Evolutionary conservation across 2,113 vertebrate species (phyloP).

Genomic region (Oryzias javanicus): DNA sequence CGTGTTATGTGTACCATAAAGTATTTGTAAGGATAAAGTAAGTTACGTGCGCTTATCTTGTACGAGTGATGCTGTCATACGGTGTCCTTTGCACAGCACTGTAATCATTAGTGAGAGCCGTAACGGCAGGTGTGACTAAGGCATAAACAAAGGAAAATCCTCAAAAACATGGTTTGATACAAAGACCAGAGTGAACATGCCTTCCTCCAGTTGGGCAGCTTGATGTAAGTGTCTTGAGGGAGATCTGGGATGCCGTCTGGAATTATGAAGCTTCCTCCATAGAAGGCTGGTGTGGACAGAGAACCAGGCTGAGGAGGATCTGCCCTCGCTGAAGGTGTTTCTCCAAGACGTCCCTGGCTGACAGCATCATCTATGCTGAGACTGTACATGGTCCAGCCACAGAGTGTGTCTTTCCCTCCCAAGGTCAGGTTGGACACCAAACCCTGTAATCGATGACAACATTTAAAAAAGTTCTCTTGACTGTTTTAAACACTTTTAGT

Average conservation of each 20-base stretch:
- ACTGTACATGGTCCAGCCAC: slow-evolving; percentile 85
- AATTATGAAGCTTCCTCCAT: slow-evolving; percentile 83
- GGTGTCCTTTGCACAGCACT: too few species aligned
- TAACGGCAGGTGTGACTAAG: too few species aligned
- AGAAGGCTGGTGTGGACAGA: slow-evolving; percentile 83
- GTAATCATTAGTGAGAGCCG: too few species aligned
- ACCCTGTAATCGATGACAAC: slow-evolving; percentile 73
- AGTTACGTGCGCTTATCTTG: too few species aligned
- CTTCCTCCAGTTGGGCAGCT: slow-evolving; percentile 90
- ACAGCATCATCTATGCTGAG: slow-evolving; percentile 84
- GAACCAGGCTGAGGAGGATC: not conserved
- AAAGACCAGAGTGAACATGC: slow-evolving; percentile 54
- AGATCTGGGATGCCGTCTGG: slow-evolving; percentile 87
- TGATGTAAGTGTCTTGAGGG: slow-evolving; percentile 92
- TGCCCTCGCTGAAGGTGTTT: not conserved
- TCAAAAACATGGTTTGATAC: too few species aligned
- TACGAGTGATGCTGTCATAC: too few species aligned
- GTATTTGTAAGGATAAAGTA: too few species aligned
- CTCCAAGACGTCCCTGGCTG: slow-evolving; percentile 40
- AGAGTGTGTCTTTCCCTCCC: slow-evolving; percentile 67
- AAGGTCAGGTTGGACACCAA: slow-evolving; percentile 88
- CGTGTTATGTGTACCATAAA: too few species aligned
- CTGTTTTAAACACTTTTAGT: too few species aligned
- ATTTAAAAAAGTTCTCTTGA: not conserved
- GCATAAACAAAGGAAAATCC: too few species aligned